Base-by-base conservation (phyloP, 37 sponge, comb jelly and placozoan species). In the Diacarnus erythraeanus region DNA sequence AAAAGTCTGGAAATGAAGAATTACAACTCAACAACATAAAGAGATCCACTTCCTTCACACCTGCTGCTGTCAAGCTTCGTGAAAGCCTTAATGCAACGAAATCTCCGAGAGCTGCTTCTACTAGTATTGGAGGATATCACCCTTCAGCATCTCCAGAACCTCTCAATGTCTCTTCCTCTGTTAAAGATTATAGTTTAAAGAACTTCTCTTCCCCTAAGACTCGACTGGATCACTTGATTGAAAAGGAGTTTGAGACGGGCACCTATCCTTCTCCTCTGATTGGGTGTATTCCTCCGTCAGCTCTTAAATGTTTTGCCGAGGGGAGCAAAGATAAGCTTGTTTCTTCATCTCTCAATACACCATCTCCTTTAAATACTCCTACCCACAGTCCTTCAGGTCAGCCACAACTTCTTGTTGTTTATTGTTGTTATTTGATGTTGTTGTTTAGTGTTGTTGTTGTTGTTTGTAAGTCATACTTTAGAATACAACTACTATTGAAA, bases 281-380 rank as follows among this genome's bases (percentile, higher is more conserved):
- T 37, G 84, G 84, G 15, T 67, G 77, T 29, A 69, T 84, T 57
- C 71, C 84, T 57, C 60, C 77, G 15, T 84, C 84, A 17, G 68
- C 57, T 21, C 60, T 84, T 29, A 51, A 69, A 59, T 59, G 3
- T 42, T 84, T 68, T 69, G 71, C 61, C 1, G 39, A 42, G 61
- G 72, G 2, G 61, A 25, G 4, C 3, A 60, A 20, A 15, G 51
- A 47, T 6, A 47, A 47, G 12, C 51, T 15, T 47, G 51, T 15
- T 12, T 15, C 51, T 47, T 47, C 51, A 6, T 47, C 51, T 15
- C 27, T 17, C n/a, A 3, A 60, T 6, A 60, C 21, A 18, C 23
- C 61, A 60, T 25, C 61, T 17, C n/a, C n/a, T n/a, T n/a, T n/a
- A n/a, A n/a, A n/a, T n/a, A 6, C 61, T 26, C 27, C 61, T 25